Conservation (phyloP, 2,113 vertebrate species). For the Hymenochirus boettgeri region DNA sequence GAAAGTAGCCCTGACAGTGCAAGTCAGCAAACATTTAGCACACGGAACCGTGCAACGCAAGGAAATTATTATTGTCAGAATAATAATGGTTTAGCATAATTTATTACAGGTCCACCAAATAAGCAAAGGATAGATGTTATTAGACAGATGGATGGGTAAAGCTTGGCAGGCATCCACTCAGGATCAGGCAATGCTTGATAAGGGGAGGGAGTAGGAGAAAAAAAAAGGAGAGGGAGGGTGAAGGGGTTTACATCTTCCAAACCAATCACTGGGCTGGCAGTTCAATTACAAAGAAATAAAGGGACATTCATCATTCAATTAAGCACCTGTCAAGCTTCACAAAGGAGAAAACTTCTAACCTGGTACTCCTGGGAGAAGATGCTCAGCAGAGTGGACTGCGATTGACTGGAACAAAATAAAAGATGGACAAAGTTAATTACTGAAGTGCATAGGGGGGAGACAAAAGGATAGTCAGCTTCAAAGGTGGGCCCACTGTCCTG, state of each 20-base stretch:
- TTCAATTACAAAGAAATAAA: slow-evolving; percentile 99
- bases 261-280: slow-evolving; percentile 99
- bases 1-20: slow-evolving; percentile 98
- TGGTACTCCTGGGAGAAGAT: slow-evolving; percentile 99
- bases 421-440: slow-evolving; percentile 99
- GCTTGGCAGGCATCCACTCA: slow-evolving; percentile 98
- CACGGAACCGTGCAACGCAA: slow-evolving; percentile 93
- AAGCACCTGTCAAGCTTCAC: slow-evolving; percentile 99
- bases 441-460: slow-evolving; percentile 95
- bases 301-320: slow-evolving; percentile 99
- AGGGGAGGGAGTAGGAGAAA: slow-evolving; percentile 63
- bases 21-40: slow-evolving; percentile 99
- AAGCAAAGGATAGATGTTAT: slow-evolving; percentile 99
- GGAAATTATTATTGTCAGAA: slow-evolving; percentile 99
- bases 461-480: slow-evolving; percentile 91
- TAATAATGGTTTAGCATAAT: slow-evolving; percentile 99
- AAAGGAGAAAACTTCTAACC: slow-evolving; percentile 99
- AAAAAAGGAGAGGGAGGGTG: slow-evolving; percentile 52
- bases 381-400: slow-evolving; percentile 99
- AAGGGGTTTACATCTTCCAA: slow-evolving; percentile 79
- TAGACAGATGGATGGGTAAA: slow-evolving; percentile 99
- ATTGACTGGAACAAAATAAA: slow-evolving; percentile 99
- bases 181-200: slow-evolving; percentile 86
- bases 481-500: slow-evolving; percentile 95
- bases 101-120: slow-evolving; percentile 99